Conservation (phyloP, 2,113 vertebrate genomes). For the Chinchilla lanigera region DNA sequence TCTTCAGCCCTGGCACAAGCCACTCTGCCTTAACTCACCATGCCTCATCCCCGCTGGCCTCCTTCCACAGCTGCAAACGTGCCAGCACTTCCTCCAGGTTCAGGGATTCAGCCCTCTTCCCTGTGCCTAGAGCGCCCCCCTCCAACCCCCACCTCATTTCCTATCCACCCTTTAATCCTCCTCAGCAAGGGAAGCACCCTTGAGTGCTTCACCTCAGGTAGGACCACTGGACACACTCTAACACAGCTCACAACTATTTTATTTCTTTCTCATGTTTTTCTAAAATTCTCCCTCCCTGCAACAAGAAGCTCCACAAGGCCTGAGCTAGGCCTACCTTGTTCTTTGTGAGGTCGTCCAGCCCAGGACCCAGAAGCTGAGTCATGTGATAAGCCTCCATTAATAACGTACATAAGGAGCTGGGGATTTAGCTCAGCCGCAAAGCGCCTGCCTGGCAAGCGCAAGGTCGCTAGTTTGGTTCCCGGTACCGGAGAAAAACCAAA, state of each 20-base stretch:
- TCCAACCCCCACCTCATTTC: neutral
- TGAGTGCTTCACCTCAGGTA: neutral
- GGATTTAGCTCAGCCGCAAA: too few relatives aligned
- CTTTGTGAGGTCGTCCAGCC: too few relatives aligned
- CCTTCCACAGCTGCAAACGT: neutral
- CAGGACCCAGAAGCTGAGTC: rapidly evolving
- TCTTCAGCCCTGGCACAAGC: neutral
- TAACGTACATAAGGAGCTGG: neutral
- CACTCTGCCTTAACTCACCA: neutral
- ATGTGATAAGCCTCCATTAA: neutral
- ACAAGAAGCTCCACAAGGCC: neutral
- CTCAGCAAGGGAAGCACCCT: neutral
- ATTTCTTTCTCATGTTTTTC: neutral
- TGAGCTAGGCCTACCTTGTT: neutral
- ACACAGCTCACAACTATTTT: neutral
- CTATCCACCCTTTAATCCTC: neutral
- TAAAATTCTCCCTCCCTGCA: neutral
- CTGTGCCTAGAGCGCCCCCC: neutral
- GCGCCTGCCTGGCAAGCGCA: too few relatives aligned
- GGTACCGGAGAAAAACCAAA: too few relatives aligned
- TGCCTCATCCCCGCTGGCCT: neutral
- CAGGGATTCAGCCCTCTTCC: too few relatives aligned
- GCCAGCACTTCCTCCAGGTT: neutral
- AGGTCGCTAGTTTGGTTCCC: too few relatives aligned
- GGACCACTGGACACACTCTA: rapidly evolving